Conservation (phyloP, 2,113 vertebrate genomes). For the Ascaphus truei region DNA sequence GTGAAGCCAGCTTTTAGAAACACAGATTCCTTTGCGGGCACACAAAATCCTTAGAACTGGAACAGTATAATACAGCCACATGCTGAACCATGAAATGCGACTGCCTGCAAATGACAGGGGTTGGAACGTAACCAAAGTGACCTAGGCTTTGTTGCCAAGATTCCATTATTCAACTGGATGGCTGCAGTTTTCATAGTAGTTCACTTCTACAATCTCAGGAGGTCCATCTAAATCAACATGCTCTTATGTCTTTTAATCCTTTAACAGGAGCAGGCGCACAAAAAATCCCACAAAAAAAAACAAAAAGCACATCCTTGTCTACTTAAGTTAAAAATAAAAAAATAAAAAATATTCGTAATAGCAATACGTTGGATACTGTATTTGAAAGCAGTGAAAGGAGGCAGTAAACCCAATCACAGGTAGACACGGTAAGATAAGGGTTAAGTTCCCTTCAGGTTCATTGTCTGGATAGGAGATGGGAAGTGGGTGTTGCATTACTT, state of each 20-base stretch:
- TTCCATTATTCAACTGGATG: no score
- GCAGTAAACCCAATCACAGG: not conserved
- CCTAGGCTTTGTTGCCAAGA: not conserved
- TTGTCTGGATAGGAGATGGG: slow-evolving; percentile 12
- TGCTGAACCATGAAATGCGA: not conserved
- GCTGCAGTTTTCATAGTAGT: not conserved
- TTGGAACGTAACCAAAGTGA: not conserved
- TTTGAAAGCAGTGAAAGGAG: not conserved
- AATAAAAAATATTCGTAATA: not conserved
- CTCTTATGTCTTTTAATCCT: not conserved
- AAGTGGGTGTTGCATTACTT: slow-evolving; percentile 6
- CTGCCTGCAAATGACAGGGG: not conserved
- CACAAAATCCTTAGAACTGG: not conserved
- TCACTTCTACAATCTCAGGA: not conserved
- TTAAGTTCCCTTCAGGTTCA: not conserved
- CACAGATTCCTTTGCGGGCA: not conserved
- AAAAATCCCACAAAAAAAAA: not conserved
- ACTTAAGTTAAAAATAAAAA: not conserved
- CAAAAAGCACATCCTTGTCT: not conserved
- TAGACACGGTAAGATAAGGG: not conserved
- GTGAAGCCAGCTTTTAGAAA: not conserved
- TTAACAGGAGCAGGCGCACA: not conserved
- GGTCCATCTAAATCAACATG: no score
- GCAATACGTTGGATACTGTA: slow-evolving; percentile 12
- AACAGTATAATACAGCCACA: not conserved